Evolutionary conservation across 2,797 vertebrate genomes (phyloP).

Genomic region (Mormyrus hasselquistii): DNA sequence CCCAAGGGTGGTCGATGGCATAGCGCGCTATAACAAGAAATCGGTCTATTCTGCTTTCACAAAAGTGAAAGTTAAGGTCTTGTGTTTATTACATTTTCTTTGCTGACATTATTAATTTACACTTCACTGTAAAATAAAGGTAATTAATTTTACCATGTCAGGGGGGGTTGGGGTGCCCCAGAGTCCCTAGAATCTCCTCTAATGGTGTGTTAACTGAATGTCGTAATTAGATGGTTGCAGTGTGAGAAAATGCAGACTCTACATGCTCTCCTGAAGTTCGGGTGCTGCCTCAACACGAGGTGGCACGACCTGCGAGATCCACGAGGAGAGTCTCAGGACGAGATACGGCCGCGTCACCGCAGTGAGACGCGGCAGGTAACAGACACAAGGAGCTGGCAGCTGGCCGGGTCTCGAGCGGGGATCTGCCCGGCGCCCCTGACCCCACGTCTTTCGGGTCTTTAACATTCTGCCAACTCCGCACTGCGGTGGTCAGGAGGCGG

Average conservation of each 20-base stretch:
- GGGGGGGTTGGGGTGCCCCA: background rate
- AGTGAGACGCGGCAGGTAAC: background rate
- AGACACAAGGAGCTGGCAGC: background rate
- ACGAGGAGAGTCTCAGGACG: background rate
- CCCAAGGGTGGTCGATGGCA: background rate
- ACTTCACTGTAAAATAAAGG: background rate
- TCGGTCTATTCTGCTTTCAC: background rate
- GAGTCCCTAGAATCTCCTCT: background rate
- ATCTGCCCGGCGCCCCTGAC: background rate
- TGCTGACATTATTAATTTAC: background rate
- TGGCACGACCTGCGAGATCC: background rate
- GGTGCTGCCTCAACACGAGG: background rate
- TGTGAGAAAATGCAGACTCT: background rate
- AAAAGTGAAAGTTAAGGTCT: background rate
- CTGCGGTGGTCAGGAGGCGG: conserved; percentile 27
- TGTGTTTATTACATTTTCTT: background rate
- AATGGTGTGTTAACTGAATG: background rate
- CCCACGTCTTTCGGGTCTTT: conserved; percentile 26
- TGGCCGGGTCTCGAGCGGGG: background rate
- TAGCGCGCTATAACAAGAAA: background rate
- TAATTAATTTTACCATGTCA: background rate
- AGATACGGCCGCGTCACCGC: background rate
- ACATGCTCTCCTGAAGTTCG: background rate
- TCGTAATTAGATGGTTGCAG: background rate
- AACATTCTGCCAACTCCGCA: conserved; percentile 41